phyloP scores from a whole-genome alignment of 2,888 invertebrate genomes.

The Eupithecia subfuscata region DNA sequence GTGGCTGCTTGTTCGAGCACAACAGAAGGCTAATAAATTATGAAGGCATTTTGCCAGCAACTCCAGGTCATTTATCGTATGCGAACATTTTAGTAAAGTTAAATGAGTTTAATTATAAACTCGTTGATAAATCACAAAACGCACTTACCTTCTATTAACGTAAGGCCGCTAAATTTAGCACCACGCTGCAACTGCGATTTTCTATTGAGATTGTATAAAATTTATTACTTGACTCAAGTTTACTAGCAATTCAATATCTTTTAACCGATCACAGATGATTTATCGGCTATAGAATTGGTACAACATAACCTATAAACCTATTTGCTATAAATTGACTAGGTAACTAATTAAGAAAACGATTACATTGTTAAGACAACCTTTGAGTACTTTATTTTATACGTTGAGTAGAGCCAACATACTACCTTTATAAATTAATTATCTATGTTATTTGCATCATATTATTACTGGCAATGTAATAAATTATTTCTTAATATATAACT shows the following conservation, averaged over 20 bases:
- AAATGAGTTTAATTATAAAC: constrained; percentile 5
- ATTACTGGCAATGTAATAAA: background rate
- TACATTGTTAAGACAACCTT: constrained; percentile 6
- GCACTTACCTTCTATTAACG: background rate
- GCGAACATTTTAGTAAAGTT: constrained; percentile 10
- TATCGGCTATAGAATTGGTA: constrained; percentile 28
- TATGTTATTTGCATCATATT: background rate
- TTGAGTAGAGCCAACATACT: background rate
- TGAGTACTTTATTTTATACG: background rate
- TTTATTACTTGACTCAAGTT: constrained; percentile 26
- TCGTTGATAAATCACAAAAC: constrained; percentile 4
- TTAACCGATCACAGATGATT: constrained; percentile 24
- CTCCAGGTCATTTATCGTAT: constrained; percentile 59
- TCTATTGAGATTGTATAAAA: constrained; percentile 27
- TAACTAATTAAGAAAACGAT: constrained; percentile 27
- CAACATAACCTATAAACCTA: constrained; percentile 34
- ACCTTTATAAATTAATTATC: background rate
- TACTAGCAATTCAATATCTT: constrained; percentile 32
- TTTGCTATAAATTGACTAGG: constrained; percentile 26
- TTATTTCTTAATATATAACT: background rate
- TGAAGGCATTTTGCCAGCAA: constrained; percentile 71
- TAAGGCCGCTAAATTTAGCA: background rate
- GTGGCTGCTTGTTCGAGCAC: constrained; percentile 20
- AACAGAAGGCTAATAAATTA: constrained; percentile 55
- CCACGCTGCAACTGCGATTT: constrained; percentile 16